Evolutionary conservation across 2,888 invertebrate species (phyloP).

Genomic region (Phorcus lineatus): DNA sequence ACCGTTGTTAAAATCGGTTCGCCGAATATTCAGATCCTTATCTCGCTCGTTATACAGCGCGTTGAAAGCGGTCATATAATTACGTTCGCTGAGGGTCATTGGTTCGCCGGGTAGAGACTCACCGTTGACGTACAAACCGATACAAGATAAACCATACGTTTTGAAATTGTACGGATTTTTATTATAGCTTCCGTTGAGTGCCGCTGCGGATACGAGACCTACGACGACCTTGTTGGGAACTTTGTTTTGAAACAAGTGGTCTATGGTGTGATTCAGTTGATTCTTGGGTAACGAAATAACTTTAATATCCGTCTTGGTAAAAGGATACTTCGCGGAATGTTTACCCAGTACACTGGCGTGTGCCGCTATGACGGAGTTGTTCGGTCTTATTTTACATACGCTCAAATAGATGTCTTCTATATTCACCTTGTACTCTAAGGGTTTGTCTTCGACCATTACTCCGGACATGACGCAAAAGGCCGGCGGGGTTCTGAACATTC

Average conservation of each 20-base stretch:
- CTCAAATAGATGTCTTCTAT: constrained; percentile 12
- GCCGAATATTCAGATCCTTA: neutral
- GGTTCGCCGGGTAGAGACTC: constrained; percentile 19
- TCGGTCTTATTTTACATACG: constrained; percentile 25
- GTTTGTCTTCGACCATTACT: neutral
- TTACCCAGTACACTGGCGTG: constrained; percentile 20
- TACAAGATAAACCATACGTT: neutral
- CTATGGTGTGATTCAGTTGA: neutral
- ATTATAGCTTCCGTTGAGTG: constrained; percentile 24
- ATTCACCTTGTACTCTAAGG: neutral
- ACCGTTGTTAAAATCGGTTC: neutral
- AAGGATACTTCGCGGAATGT: constrained; percentile 26
- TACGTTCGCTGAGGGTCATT: neutral
- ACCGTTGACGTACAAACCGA: constrained; percentile 21
- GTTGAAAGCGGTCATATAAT: neutral
- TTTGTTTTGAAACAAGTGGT: neutral
- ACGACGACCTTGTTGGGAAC: constrained; percentile 19
- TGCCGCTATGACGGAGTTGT: neutral
- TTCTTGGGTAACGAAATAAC: neutral
- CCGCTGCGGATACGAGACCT: neutral
- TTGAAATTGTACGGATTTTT: constrained; percentile 29
- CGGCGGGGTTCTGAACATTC: neutral
- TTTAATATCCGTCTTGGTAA: constrained; percentile 7
- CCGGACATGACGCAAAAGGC: constrained; percentile 4
- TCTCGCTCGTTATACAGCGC: neutral